phyloP scores from a whole-genome alignment of 2,797 vertebrate genomes.

The Eleutherodactylus coqui region DNA sequence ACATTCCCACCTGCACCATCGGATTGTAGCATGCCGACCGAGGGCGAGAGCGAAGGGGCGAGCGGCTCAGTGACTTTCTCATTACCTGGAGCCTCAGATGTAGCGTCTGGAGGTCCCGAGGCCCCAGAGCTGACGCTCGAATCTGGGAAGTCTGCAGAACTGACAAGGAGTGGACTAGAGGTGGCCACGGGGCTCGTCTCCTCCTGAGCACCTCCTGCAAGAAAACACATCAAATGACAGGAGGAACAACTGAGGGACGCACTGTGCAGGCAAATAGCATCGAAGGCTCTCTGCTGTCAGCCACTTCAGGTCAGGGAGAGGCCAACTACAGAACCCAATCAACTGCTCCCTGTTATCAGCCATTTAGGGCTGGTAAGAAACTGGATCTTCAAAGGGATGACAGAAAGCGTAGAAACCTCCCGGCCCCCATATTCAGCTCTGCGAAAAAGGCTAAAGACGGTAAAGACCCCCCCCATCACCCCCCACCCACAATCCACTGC shows the following conservation, averaged over 20 bases:
- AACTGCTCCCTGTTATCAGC: not conserved
- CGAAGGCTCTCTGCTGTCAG: too few relatives aligned
- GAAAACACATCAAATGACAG: slow-evolving; percentile 26
- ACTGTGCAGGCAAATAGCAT: too few relatives aligned
- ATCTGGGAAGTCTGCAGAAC: not conserved
- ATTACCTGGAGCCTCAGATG: not conserved
- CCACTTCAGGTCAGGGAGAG: too few relatives aligned
- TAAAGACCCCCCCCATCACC: too few relatives aligned
- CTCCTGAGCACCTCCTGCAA: slow-evolving; percentile 65
- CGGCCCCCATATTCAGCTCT: too few relatives aligned
- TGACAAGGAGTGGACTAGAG: not conserved
- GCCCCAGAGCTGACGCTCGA: not conserved
- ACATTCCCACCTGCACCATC: not conserved
- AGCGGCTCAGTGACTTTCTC: not conserved
- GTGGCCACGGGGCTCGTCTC: not conserved
- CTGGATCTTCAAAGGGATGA: too few relatives aligned
- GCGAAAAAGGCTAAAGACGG: too few relatives aligned
- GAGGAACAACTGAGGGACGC: too few relatives aligned
- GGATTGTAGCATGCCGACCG: not conserved
- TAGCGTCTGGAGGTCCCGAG: accelerated
- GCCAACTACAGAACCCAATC: not conserved
- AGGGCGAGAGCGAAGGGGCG: not conserved
- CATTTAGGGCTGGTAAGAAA: too few relatives aligned
- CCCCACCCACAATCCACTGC: too few relatives aligned
- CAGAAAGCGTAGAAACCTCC: too few relatives aligned